phyloP scores from a whole-genome alignment of 2,113 vertebrate species.

The Oceanodroma tethys region DNA sequence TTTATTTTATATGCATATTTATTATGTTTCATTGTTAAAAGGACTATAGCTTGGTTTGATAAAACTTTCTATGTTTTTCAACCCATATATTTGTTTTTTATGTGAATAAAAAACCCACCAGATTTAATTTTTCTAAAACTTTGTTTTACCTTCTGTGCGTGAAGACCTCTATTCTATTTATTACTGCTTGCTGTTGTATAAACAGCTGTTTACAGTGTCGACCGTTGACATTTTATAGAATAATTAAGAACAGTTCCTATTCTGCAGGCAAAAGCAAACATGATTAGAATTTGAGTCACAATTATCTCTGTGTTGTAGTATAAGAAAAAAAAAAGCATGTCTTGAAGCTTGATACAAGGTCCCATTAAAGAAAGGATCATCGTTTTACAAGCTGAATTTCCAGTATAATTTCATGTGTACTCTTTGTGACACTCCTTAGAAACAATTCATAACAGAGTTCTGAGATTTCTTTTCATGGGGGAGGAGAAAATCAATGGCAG shows the following conservation, averaged over 20 bases:
- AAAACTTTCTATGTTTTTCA: background rate
- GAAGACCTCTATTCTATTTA: background rate
- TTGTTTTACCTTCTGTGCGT: background rate
- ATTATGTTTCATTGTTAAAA: background rate
- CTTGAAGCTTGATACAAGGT: background rate
- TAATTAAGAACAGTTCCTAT: background rate
- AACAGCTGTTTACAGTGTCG: background rate
- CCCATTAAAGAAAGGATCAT: background rate
- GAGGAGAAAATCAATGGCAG: background rate
- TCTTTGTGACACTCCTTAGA: background rate
- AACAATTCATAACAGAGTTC: background rate
- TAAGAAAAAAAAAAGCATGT: accelerated
- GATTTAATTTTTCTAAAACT: background rate
- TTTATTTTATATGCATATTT: conserved; percentile 24
- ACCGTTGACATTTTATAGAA: background rate
- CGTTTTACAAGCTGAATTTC: background rate
- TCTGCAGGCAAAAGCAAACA: background rate
- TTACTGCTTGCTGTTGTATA: background rate
- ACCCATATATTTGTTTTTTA: background rate
- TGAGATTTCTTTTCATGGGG: background rate
- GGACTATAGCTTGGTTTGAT: background rate
- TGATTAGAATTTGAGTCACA: background rate
- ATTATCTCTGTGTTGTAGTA: background rate
- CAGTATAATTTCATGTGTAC: accelerated
- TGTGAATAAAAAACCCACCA: background rate